These are phyloP conservation scores for Scelioninae gen. 2 DNA, from an alignment of 2,888 invertebrate genomes.

Conservation along the genomic window DNA sequence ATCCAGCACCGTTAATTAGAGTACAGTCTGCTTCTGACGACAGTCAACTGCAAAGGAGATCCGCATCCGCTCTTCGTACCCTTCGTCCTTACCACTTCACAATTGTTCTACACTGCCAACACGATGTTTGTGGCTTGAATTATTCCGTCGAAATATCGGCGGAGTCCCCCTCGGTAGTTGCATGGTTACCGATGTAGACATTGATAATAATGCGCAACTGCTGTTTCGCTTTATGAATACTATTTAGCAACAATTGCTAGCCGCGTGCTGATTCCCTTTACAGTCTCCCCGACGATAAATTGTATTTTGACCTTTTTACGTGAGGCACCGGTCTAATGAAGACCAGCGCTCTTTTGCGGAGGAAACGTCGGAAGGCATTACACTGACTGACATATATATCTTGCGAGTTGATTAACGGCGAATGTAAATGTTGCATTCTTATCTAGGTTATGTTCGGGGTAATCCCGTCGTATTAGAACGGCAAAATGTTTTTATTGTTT, in stretches of 20 bases:
- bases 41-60: constrained; percentile 67
- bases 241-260: constrained; percentile 47
- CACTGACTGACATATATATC: constrained; percentile 8
- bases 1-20: constrained; percentile 72
- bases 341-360: constrained; percentile 3
- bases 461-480: too few species aligned
- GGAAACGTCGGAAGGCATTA: constrained; percentile 9
- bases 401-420: constrained; percentile 16
- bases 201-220: constrained; percentile 52
- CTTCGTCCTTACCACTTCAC: constrained; percentile 58
- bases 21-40: constrained; percentile 70
- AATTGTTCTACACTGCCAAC: constrained; percentile 62
- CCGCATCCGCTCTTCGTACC: constrained; percentile 58
- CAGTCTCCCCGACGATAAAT: constrained; percentile 12
- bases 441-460: too few species aligned
- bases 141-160: constrained; percentile 63
- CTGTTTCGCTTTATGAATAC: constrained; percentile 49
- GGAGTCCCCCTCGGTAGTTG: constrained; percentile 10
- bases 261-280: constrained; percentile 17
- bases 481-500: too few species aligned
- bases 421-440: constrained; percentile 4
- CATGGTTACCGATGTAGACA: constrained; percentile 40
- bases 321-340: neutral
- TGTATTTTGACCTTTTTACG: constrained; percentile 24
- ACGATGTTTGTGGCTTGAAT: constrained; percentile 67